Percentiles rank a stretch among this genome's conserved stretches.
These are phyloP conservation scores for Camponotus vicinus DNA, from an alignment of 1,140 invertebrate species.

Conservation along the genomic window DNA sequence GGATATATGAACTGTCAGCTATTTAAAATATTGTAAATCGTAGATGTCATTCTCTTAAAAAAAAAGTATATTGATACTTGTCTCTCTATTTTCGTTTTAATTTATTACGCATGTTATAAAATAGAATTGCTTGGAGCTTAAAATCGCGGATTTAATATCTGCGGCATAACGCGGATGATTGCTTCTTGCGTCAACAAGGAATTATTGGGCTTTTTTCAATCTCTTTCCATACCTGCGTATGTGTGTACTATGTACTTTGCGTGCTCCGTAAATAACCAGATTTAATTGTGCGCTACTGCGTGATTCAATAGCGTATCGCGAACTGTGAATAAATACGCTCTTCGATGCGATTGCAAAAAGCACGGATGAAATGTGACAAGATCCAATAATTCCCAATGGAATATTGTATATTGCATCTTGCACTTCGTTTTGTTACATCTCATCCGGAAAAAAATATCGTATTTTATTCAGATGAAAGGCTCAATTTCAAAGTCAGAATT, in stretches of 20 bases:
- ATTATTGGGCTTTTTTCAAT: slow-evolving; percentile 43
- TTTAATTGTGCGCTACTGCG: slow-evolving; percentile 50
- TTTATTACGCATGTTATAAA: slow-evolving; percentile 1
- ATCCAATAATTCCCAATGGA: slow-evolving; percentile 35
- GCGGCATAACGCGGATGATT: slow-evolving; percentile 14
- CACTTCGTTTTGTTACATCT: neutral
- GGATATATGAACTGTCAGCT: neutral
- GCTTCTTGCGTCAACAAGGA: slow-evolving; percentile 57
- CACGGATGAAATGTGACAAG: slow-evolving; percentile 36
- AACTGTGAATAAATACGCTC: slow-evolving; percentile 44
- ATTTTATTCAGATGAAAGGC: neutral
- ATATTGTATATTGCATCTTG: slow-evolving; percentile 37
- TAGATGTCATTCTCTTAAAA: neutral
- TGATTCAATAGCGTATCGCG: slow-evolving; percentile 43
- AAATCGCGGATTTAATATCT: slow-evolving; percentile 40
- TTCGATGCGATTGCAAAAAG: slow-evolving; percentile 41
- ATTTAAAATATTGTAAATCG: neutral
- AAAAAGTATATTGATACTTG: neutral
- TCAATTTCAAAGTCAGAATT: neutral
- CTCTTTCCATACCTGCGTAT: slow-evolving; percentile 17
- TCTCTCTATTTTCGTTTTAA: neutral
- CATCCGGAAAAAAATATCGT: slow-evolving; percentile 1
- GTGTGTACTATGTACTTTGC: slow-evolving; percentile 30
- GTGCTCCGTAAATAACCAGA: slow-evolving; percentile 53
- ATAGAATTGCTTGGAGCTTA: neutral